Conservation (phyloP, 2,888 invertebrate genomes). For the Hirtodrosophila histrioides region DNA sequence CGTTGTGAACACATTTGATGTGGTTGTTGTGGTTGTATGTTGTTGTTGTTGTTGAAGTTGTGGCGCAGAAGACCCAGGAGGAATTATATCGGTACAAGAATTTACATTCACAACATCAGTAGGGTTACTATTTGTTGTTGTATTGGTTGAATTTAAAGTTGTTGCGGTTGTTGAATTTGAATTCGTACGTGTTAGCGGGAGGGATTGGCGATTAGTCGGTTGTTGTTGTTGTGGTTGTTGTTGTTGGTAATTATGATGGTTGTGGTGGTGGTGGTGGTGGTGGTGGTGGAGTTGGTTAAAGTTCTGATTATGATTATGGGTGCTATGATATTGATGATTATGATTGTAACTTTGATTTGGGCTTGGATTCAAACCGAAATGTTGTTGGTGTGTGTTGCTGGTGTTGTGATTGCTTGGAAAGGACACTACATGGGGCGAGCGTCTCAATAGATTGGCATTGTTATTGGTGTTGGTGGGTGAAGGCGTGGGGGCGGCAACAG, state of each 20-base stretch:
- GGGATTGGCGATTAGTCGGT: slow-evolving; percentile 82
- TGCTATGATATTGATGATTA: slow-evolving; percentile 54
- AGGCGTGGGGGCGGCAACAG: slow-evolving; percentile 53
- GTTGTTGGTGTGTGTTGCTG: slow-evolving; percentile 32
- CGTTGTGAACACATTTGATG: slow-evolving; percentile 49
- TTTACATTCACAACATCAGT: slow-evolving; percentile 84
- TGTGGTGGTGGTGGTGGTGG: slow-evolving; percentile 40
- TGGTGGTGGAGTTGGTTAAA: slow-evolving; percentile 42
- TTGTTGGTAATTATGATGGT: slow-evolving; percentile 29
- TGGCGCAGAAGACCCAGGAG: slow-evolving; percentile 73
- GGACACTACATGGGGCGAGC: slow-evolving; percentile 51
- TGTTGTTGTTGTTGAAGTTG: slow-evolving; percentile 45
- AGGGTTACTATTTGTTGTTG: slow-evolving; percentile 83
- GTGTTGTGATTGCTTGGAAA: slow-evolving; percentile 35
- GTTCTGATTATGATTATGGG: slow-evolving; percentile 41
- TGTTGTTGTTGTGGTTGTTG: slow-evolving; percentile 69
- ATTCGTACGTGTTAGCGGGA: slow-evolving; percentile 83
- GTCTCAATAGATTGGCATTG: slow-evolving; percentile 21
- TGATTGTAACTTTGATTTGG: slow-evolving; percentile 36
- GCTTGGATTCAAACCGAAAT: slow-evolving; percentile 26
- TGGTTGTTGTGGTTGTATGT: slow-evolving; percentile 45
- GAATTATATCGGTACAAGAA: slow-evolving; percentile 84
- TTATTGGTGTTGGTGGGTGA: background rate
- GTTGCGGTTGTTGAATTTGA: slow-evolving; percentile 84
- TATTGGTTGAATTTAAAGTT: slow-evolving; percentile 82